phyloP scores from a whole-genome alignment of 2,113 vertebrate species.

The Pantherophis guttatus region DNA sequence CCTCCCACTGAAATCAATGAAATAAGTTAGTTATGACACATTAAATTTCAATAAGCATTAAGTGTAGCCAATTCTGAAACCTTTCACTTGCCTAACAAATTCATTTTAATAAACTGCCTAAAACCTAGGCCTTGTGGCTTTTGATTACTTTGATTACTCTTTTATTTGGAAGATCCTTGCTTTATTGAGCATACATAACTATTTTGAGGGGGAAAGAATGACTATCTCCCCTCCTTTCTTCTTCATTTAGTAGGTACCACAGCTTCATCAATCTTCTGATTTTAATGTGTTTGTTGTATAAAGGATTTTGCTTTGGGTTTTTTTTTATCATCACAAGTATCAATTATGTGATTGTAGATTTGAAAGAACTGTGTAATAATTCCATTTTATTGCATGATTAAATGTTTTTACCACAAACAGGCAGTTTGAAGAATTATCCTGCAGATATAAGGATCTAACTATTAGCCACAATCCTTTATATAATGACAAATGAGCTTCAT shows the following conservation, averaged over 20 bases:
- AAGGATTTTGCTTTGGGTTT: conserved; percentile 16
- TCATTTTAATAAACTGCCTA: not conserved
- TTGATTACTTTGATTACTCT: not conserved
- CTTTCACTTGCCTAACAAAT: not conserved
- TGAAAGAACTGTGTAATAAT: conserved; percentile 66
- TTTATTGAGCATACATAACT: conserved; percentile 21
- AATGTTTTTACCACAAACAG: conserved; percentile 73
- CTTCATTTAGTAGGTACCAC: not conserved
- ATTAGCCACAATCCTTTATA: conserved; percentile 48
- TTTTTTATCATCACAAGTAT: conserved; percentile 65
- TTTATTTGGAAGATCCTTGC: not conserved
- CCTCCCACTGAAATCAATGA: not conserved
- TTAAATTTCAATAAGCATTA: not conserved
- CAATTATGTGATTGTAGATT: conserved; percentile 64
- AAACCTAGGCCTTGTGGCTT: not conserved
- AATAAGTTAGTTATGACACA: not conserved
- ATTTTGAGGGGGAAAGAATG: not conserved
- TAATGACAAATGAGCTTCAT: conserved; percentile 5
- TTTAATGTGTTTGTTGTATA: conserved; percentile 33
- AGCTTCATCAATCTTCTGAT: not conserved
- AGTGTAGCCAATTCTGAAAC: not conserved
- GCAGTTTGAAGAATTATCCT: conserved; percentile 70
- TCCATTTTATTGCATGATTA: conserved; percentile 67
- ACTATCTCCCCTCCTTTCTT: not conserved
- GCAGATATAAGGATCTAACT: conserved; percentile 64